Conservation (phyloP, 2,797 vertebrate species). For the Danio kyathit region DNA sequence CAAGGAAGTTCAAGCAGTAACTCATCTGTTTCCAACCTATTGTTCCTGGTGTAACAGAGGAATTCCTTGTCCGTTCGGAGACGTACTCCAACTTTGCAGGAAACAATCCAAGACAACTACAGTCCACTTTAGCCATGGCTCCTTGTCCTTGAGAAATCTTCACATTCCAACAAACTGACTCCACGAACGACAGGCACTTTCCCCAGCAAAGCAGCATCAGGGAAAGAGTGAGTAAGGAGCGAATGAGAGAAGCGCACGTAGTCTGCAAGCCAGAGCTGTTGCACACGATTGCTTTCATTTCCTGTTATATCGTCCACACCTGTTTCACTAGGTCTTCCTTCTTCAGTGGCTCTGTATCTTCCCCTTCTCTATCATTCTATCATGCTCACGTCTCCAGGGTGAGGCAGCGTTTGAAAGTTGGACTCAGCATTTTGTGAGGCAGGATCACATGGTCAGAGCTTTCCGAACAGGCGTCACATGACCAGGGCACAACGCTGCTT, state of each 20-base stretch:
- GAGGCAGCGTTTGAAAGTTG: slow-evolving; percentile 45
- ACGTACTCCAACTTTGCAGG: not conserved
- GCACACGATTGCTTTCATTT: slow-evolving; percentile 18
- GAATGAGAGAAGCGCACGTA: not conserved
- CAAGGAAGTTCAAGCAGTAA: slow-evolving; percentile 27
- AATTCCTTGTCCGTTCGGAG: slow-evolving; percentile 22
- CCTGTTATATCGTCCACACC: slow-evolving; percentile 14
- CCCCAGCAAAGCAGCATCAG: slow-evolving; percentile 14
- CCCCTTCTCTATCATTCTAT: slow-evolving; percentile 14
- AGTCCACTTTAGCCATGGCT: slow-evolving; percentile 11
- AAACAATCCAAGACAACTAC: not conserved
- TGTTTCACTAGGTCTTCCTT: slow-evolving; percentile 31
- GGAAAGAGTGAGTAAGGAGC: not conserved
- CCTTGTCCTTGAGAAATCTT: not conserved
- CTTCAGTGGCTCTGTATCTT: slow-evolving; percentile 32
- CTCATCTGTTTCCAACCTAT: slow-evolving; percentile 43
- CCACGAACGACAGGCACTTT: slow-evolving; percentile 4
- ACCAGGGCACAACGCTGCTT: slow-evolving; percentile 78
- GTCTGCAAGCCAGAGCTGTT: not conserved
- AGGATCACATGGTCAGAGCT: slow-evolving; percentile 54
- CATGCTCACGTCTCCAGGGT: slow-evolving; percentile 15
- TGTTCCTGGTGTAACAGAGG: slow-evolving; percentile 21
- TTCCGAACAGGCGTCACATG: slow-evolving; percentile 74
- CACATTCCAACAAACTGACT: slow-evolving; percentile 32
- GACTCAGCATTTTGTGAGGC: slow-evolving; percentile 56